Conservation (phyloP, 2,797 vertebrate species). For the Galagoides demidoff region DNA sequence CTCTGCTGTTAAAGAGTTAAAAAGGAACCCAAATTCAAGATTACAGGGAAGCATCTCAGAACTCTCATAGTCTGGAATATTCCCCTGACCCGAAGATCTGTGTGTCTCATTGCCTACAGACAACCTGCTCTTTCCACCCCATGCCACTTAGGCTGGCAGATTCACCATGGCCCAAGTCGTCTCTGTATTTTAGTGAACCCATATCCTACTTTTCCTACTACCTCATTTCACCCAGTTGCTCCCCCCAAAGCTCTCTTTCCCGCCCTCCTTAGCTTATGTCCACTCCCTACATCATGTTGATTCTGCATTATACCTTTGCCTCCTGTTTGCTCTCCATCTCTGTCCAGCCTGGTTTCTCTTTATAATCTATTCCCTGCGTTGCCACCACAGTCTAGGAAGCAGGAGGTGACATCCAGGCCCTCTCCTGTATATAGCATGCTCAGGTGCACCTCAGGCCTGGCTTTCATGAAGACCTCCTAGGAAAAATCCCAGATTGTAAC, state of each 20-base stretch:
- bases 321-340: neutral
- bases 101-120: neutral
- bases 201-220: neutral
- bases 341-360: neutral
- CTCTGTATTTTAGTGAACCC: neutral
- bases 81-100: neutral
- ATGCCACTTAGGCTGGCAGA: accelerated
- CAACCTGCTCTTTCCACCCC: neutral
- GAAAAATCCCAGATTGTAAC: neutral
- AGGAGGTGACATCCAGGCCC: neutral
- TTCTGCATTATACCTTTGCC: neutral
- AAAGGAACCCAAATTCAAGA: neutral
- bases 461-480: neutral
- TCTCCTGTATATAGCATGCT: neutral
- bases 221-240: neutral
- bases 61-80: neutral
- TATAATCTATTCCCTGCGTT: neutral
- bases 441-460: neutral
- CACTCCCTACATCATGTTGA: neutral
- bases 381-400: neutral
- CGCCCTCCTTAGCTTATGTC: neutral
- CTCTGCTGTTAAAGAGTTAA: neutral
- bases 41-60: accelerated
- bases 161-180: neutral
- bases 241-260: neutral